phyloP scores from a whole-genome alignment of 2,113 vertebrate species.

The Cryptotis parvus region DNA sequence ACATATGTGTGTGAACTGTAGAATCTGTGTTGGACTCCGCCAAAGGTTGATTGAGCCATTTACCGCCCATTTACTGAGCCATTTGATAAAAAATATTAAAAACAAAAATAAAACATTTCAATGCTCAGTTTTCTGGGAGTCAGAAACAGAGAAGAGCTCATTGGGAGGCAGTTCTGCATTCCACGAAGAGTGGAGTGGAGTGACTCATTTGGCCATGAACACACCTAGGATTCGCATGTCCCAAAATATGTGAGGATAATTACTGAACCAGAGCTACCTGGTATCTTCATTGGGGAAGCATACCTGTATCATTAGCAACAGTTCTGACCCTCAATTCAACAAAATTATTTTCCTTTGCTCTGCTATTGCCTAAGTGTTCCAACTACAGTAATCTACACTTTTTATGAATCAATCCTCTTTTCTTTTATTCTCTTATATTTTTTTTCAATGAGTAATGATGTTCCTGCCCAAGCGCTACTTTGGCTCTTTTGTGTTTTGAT shows the following conservation, averaged over 20 bases:
- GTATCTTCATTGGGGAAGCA: neutral
- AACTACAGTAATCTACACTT: neutral
- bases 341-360: neutral
- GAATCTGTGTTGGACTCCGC: too few species aligned
- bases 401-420: neutral
- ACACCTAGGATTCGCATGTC: neutral
- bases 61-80: too few species aligned
- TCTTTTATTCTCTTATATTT: neutral
- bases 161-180: neutral
- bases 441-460: neutral
- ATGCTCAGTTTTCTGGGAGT: neutral
- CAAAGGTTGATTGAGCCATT: too few species aligned
- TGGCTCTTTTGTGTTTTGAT: neutral
- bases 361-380: neutral
- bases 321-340: too few species aligned
- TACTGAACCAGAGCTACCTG: neutral
- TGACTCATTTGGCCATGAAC: too few species aligned
- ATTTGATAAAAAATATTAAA: too few species aligned
- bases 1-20: too few species aligned
- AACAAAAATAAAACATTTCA: slow-evolving; percentile 6
- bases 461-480: neutral
- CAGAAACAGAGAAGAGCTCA: neutral
- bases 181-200: too few species aligned
- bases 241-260: neutral
- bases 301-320: neutral